A percentile compares a stretch with the other conserved stretches of the same genome.
Evolutionary conservation across 2,888 invertebrate genomes (phyloP).

Genomic region (Pardosa pseudoannulata): DNA sequence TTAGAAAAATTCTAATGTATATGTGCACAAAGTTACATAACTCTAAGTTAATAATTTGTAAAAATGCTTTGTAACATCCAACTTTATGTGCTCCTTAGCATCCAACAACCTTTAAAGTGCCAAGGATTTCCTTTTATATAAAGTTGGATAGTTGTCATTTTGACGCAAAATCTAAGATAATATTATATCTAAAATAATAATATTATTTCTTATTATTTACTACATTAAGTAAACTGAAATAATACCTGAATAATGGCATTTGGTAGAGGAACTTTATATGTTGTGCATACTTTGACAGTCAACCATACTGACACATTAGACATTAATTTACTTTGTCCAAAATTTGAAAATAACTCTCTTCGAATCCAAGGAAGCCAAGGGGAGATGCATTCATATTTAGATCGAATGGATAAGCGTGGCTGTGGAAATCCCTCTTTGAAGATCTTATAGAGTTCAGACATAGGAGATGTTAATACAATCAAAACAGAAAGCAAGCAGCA

Average conservation of each 20-base stretch:
- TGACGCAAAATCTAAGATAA: no score
- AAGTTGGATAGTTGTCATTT: no score
- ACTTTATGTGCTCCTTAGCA: no score
- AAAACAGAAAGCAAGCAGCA: slow-evolving; percentile 45
- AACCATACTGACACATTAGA: slow-evolving; percentile 62
- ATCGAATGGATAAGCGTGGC: slow-evolving; percentile 25
- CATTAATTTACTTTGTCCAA: slow-evolving; percentile 31
- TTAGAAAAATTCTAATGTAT: no score
- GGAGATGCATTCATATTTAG: slow-evolving; percentile 33
- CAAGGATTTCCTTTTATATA: no score
- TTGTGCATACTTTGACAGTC: slow-evolving; percentile 36
- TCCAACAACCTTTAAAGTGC: no score
- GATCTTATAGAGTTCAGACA: slow-evolving; percentile 34
- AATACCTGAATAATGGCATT: slow-evolving; percentile 33
- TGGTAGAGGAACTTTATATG: slow-evolving; percentile 39
- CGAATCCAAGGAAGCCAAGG: slow-evolving; percentile 65
- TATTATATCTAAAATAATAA: no score
- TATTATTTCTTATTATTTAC: no score
- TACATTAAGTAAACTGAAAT: slow-evolving; percentile 1
- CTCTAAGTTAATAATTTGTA: no score
- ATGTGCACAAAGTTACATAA: no score
- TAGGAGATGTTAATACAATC: slow-evolving; percentile 51
- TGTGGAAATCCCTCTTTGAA: slow-evolving; percentile 61
- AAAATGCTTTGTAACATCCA: no score
- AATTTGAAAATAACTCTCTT: slow-evolving; percentile 42